Conservation (phyloP, 1,140 invertebrate species). For the Chrysoperla carnea region DNA sequence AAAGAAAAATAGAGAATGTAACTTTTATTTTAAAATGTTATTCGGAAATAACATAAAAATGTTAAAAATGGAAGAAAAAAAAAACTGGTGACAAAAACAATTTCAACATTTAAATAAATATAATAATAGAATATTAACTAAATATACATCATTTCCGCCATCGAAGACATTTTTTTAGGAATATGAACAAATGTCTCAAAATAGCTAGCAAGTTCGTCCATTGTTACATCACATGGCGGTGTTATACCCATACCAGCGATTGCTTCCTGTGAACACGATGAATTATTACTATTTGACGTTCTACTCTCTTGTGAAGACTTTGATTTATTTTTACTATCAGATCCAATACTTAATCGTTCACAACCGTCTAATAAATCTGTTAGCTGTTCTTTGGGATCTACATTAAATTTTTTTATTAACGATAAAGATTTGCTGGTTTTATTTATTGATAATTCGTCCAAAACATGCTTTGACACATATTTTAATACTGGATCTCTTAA, state of each 20-base stretch:
- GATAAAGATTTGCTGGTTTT: not conserved
- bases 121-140: slow-evolving; percentile 18
- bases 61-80: no score
- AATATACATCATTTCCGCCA: slow-evolving; percentile 96
- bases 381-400: not conserved
- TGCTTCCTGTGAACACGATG: slow-evolving; percentile 44
- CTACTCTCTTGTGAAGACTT: slow-evolving; percentile 1
- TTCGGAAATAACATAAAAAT: no score
- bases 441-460: not conserved
- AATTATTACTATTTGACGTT: not conserved
- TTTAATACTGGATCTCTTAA: not conserved
- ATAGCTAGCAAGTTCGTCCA: slow-evolving; percentile 82
- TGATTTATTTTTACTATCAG: slow-evolving; percentile 7
- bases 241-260: slow-evolving; percentile 26
- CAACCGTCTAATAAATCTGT: slow-evolving; percentile 15
- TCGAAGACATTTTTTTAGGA: slow-evolving; percentile 88
- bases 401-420: not conserved
- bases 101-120: not conserved
- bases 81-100: not conserved
- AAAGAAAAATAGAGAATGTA: no score
- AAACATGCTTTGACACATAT: not conserved
- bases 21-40: no score
- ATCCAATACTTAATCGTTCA: slow-evolving; percentile 16
- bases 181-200: slow-evolving; percentile 87
- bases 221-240: slow-evolving; percentile 59